Percentiles rank a stretch among this genome's conserved stretches.
Evolutionary conservation across 2,797 vertebrate species (phyloP).

Genomic region (Gouania willdenowi): DNA sequence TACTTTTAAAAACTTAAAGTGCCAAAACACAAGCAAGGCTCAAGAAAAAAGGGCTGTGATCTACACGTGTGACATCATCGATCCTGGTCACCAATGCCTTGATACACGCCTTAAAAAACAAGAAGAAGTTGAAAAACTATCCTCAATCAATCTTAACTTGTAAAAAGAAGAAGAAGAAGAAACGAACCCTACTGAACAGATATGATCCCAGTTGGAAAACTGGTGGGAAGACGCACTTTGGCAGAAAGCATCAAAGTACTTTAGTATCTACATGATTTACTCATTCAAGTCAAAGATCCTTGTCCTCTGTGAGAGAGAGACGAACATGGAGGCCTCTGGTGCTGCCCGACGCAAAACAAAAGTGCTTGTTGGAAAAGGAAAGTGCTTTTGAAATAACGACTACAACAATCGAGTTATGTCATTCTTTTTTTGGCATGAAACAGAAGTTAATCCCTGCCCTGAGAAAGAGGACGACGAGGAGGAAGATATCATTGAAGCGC

Average conservation of each 20-base stretch:
- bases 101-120: too few relatives aligned
- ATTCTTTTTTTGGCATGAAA: slow-evolving; percentile 15
- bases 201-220: slow-evolving; percentile 37
- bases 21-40: slow-evolving; percentile 15
- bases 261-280: slow-evolving; percentile 45
- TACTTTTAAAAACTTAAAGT: slow-evolving; percentile 33
- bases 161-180: not conserved
- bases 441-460: slow-evolving; percentile 57
- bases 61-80: too few relatives aligned
- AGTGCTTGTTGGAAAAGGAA: slow-evolving; percentile 61
- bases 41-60: slow-evolving; percentile 4
- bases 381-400: slow-evolving; percentile 60
- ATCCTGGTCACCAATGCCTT: too few relatives aligned
- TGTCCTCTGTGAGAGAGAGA: slow-evolving; percentile 21
- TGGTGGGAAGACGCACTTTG: slow-evolving; percentile 68
- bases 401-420: slow-evolving; percentile 43
- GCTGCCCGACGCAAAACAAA: slow-evolving; percentile 36
- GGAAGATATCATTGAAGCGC: slow-evolving; percentile 37
- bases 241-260: slow-evolving; percentile 53
- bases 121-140: too few relatives aligned
- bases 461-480: slow-evolving; percentile 56
- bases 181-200: slow-evolving; percentile 41
- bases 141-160: too few relatives aligned
- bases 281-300: slow-evolving; percentile 51
- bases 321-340: not conserved